Conservation (phyloP, 2,888 invertebrate species). For the Petrolisthes cinctipes region DNA sequence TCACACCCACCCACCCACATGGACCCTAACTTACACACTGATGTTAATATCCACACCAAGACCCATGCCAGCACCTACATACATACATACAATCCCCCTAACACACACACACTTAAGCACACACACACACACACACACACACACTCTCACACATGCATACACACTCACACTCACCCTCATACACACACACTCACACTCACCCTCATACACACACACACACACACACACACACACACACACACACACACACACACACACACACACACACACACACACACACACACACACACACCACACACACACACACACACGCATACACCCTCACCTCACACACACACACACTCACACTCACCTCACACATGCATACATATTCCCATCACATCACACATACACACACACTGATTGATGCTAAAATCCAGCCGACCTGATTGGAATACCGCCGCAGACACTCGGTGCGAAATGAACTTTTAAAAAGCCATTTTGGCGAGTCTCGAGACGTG, state of each 20-base stretch:
- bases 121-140: too few relatives aligned
- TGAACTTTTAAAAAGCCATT: slow-evolving; percentile 7
- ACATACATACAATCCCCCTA: too few relatives aligned
- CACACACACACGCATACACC: too few relatives aligned
- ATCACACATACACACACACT: background rate
- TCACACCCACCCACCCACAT: too few relatives aligned
- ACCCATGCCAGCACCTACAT: too few relatives aligned
- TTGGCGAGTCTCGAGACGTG: slow-evolving; percentile 9
- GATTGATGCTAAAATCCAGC: background rate
- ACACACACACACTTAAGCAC: too few relatives aligned
- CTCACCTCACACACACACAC: background rate
- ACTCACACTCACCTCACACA: background rate
- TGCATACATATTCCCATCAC: background rate
- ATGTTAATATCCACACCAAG: too few relatives aligned
- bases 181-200: background rate
- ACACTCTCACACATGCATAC: too few relatives aligned
- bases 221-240: background rate
- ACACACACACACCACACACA: too few relatives aligned
- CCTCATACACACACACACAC: background rate
- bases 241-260: background rate
- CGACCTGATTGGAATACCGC: background rate
- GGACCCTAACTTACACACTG: too few relatives aligned
- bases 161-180: background rate
- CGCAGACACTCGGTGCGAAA: background rate
- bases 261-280: too few relatives aligned